A percentile compares a stretch with the other conserved stretches of the same genome.
These are phyloP conservation scores for Cassiopea xamachana DNA, from an alignment of 30 jellyfish, hydroid and myxozoan genomes.

Conservation along the genomic window DNA sequence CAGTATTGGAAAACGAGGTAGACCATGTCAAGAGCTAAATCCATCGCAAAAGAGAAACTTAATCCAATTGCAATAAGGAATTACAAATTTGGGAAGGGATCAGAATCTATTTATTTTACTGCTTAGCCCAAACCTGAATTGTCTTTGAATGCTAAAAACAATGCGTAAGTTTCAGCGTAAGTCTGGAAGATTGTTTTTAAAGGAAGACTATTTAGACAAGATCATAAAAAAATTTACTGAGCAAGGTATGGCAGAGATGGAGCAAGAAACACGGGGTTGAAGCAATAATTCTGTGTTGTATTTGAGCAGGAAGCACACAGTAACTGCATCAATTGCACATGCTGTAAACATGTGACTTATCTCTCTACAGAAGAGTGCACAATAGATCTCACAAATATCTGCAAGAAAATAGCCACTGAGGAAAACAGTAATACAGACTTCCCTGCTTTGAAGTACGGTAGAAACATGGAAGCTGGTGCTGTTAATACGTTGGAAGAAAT, in stretches of 20 bases:
- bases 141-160: background rate
- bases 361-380: background rate
- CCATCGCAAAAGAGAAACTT: constrained; percentile 34
- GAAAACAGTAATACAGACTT: constrained; percentile 23
- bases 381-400: constrained; percentile 7
- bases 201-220: background rate
- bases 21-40: constrained; percentile 4
- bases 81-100: background rate
- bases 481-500: background rate
- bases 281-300: constrained; percentile 32
- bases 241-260: background rate
- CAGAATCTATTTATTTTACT: too few species aligned
- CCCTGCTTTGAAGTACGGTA: constrained; percentile 76
- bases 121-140: background rate
- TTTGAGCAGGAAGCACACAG: constrained; percentile 27
- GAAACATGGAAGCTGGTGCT: constrained; percentile 61
- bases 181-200: background rate
- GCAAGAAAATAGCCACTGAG: background rate
- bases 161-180: background rate
- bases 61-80: constrained; percentile 29
- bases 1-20: constrained; percentile 23
- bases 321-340: constrained; percentile 64
- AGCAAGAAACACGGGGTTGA: constrained; percentile 42
- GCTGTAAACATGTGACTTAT: background rate
- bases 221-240: background rate